These are phyloP conservation scores for Melinopterus prodromus DNA, from an alignment of 2,888 invertebrate species.

Conservation along the genomic window DNA sequence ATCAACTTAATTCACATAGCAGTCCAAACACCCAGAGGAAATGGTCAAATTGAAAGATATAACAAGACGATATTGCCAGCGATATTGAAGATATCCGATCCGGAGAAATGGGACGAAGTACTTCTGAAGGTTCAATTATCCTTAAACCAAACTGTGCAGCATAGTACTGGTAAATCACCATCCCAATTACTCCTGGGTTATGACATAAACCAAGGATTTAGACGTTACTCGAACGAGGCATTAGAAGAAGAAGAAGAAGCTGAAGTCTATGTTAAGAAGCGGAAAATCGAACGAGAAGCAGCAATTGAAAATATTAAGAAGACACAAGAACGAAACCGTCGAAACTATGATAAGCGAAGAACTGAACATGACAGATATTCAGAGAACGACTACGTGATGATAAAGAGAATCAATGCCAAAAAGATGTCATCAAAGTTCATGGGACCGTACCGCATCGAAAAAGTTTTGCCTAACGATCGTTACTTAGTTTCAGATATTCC, in stretches of 20 bases:
- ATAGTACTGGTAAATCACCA: too few species aligned
- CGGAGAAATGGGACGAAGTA: too few species aligned
- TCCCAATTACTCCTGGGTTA: too few species aligned
- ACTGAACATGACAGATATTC: conserved; percentile 30
- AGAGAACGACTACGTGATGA: conserved; percentile 43
- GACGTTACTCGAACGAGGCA: too few species aligned
- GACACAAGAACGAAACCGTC: too few species aligned
- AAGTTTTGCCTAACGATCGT: conserved; percentile 42
- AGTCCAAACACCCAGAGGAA: conserved; percentile 46
- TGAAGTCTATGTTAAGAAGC: conserved; percentile 33
- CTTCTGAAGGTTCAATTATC: too few species aligned
- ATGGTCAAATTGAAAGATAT: conserved; percentile 48
- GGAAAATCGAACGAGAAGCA: conserved; percentile 20
- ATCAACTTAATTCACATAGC: conserved; percentile 47
- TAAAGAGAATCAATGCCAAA: conserved; percentile 34
- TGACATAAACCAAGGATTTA: too few species aligned
- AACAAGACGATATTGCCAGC: conserved; percentile 45
- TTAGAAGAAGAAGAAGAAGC: conserved; percentile 24
- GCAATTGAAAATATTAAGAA: conserved; percentile 26
- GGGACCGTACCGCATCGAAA: conserved; percentile 43
- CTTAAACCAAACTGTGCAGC: too few species aligned
- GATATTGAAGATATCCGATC: too few species aligned
- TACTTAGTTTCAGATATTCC: conserved; percentile 38
- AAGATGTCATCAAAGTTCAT: conserved; percentile 42
- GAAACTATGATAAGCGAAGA: too few species aligned